A percentile compares a stretch with the other conserved stretches of the same genome.
Evolutionary conservation across 2,113 vertebrate species (phyloP).

Genomic region (Esox niger): DNA sequence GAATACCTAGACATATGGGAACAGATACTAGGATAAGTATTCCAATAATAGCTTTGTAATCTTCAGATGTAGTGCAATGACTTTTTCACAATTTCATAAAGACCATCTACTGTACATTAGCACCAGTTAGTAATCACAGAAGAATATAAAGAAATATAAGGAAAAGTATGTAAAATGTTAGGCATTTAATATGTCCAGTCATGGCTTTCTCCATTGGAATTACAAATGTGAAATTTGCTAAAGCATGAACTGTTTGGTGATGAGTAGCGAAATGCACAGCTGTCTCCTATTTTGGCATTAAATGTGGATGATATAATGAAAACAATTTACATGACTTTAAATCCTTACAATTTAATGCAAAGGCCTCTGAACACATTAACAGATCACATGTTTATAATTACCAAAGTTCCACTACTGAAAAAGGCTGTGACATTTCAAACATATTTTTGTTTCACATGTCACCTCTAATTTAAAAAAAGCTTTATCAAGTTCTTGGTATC

Average conservation of each 20-base stretch:
- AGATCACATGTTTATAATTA: neutral
- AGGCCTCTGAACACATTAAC: neutral
- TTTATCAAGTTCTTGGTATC: too few species aligned
- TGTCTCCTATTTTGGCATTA: neutral
- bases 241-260: neutral
- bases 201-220: conserved; percentile 6
- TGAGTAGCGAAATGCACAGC: conserved; percentile 8
- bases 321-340: conserved; percentile 33
- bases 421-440: neutral
- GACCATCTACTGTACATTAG: neutral
- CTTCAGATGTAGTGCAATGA: conserved; percentile 7
- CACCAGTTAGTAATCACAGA: neutral
- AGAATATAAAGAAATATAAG: neutral
- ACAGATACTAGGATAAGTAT: neutral
- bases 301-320: conserved; percentile 11
- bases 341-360: neutral
- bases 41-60: neutral
- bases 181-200: conserved; percentile 23
- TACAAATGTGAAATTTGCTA: conserved; percentile 12
- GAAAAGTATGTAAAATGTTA: conserved; percentile 10
- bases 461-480: neutral
- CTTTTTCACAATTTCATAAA: conserved; percentile 1
- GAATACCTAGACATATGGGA: neutral
- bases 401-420: neutral
- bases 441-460: neutral